Evolutionary conservation across 2,797 vertebrate species (phyloP), one percentile per base, ranked within the genome.

Genomic region (Eurystomus glaucurus): DNA sequence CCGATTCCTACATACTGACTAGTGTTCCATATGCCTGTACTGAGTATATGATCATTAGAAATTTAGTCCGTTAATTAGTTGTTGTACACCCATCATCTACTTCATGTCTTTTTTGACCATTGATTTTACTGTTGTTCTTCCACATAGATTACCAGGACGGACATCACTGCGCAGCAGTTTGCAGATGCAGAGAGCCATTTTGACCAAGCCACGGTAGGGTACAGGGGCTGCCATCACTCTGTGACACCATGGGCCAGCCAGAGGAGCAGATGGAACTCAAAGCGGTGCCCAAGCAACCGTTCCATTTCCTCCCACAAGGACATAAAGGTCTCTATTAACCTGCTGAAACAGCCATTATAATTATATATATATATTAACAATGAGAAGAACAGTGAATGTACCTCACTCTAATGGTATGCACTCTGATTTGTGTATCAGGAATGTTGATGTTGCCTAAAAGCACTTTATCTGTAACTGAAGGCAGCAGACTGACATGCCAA

Each of bases 71-170:
- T 68, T 82, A 91, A 72, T 39, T 41, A 79, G 54, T 72, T 37
- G 46, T 61, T 69, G 29, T 80, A 87, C 77, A 70, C 39, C 83
- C 52, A 55, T 69, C 11, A 79, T 35, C 45, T 82, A n/a, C 52
- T 9, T 39, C 25, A 28, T 9, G 45, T 17, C 50, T 45, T 70
- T 57, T 37, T 29, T 45, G 17, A 35, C 19, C 22, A 62, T 14
- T 28, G 43, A 5, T 74, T 87, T 85, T 74, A 68, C n/a, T 39
- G 43, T 28, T 78, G 31, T 35, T 87, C 58, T 88, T 81, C 58
- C 60, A 55, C 5, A 52, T 2, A 9, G 20, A 57, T n/a, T 21
- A 88, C 58, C n/a, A 85, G 60, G 23, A 77, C 9, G 33, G 18
- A 33, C 17, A 64, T 26, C 50, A 39, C 28, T 45, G 43, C 33